Evolutionary conservation across 2,113 vertebrate species (phyloP), one percentile per base, ranked within the genome.

Genomic region (Pedionomus torquatus): DNA sequence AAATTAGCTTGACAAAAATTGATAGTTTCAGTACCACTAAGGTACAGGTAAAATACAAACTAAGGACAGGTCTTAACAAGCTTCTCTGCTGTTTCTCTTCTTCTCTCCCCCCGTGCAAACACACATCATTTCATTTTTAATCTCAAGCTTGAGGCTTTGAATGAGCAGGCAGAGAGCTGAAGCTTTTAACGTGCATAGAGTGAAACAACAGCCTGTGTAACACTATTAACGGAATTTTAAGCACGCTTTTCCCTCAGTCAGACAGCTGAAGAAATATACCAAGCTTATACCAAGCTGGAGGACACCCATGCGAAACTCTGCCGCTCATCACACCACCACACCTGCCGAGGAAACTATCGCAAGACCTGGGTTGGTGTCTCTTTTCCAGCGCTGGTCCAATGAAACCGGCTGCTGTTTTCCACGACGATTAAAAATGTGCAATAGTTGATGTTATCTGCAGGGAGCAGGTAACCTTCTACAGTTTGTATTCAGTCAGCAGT

Each of bases 401-500:
- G 92, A 93, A 96, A 89, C 68, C 5, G 20, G 79, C 51, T 63
- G 72, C 78, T 75, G 60, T 10, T 96, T 82, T 39, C n/a, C 5
- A 61, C 28, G 13, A 63, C 24, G 15, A 87, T 87, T 95, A 80
- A 78, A 89, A 91, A 51, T 11, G 83, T 51, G 95, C 80, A 87
- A 90, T 17, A n/a, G 71, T 31, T 80, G 95, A 96, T 97, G 76
- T 74, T 95, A 97, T 95, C 95, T 89, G 90, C 35, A 13, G 7
- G 1, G 18, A 92, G 79, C 77, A 83, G 88, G 70, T 66, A 82
- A 74, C 94, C 55, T 52, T 89, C 54, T 28, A 33, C 43, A 30
- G 58, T 89, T 74, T 71, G 75, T 48, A 39, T 82, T 71, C 94
- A 58, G 83, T 95, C 95, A 97, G 94, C 93, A 96, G 95, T 94